Evolutionary conservation across 1,140 invertebrate genomes (phyloP).

Genomic region (Parasteatoda tepidariorum): DNA sequence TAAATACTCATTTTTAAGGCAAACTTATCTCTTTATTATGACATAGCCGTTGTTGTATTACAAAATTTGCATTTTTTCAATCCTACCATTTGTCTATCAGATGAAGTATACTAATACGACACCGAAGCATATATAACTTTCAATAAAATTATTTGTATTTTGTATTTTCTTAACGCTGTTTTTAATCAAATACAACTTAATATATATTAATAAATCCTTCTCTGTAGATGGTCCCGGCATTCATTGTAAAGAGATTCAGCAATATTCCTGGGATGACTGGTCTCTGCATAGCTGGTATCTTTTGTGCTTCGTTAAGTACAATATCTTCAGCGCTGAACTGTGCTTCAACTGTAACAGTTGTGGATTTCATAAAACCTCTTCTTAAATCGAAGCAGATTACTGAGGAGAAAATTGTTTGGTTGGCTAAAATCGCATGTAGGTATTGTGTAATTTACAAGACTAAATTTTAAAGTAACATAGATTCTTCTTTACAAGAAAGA

Average conservation of each 20-base stretch:
- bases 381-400: background rate
- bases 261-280: slow-evolving; percentile 17
- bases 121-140: too few species aligned
- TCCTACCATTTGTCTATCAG: too few species aligned
- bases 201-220: background rate
- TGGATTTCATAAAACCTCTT: slow-evolving; percentile 24
- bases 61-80: too few species aligned
- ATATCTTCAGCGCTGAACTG: slow-evolving; percentile 35
- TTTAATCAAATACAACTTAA: background rate
- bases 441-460: background rate
- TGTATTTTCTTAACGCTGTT: too few species aligned
- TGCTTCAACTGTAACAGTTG: slow-evolving; percentile 13
- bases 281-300: slow-evolving; percentile 22
- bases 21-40: too few species aligned
- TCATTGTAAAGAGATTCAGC: slow-evolving; percentile 21
- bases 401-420: background rate
- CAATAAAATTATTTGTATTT: too few species aligned
- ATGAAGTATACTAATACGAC: too few species aligned
- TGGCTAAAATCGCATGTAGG: too few species aligned
- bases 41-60: too few species aligned
- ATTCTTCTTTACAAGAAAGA: too few species aligned
- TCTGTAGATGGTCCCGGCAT: slow-evolving; percentile 10
- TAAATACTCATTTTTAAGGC: too few species aligned
- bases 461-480: too few species aligned
- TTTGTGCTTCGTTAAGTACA: slow-evolving; percentile 34